These are phyloP conservation scores for Siphlonurus alternatus DNA, from an alignment of 2,888 invertebrate genomes.

Conservation along the genomic window DNA sequence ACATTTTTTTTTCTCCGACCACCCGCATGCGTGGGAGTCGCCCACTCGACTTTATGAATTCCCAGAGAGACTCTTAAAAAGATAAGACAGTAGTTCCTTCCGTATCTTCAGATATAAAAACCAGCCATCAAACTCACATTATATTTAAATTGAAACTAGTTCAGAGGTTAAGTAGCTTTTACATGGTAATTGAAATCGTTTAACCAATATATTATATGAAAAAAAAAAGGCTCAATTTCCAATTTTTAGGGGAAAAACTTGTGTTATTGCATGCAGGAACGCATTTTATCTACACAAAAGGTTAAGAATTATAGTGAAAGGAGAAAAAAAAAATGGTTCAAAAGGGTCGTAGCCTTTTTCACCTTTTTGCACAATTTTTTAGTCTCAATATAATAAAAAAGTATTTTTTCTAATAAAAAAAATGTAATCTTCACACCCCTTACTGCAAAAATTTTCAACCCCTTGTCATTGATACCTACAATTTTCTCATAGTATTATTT, in stretches of 20 bases:
- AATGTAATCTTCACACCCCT: background rate
- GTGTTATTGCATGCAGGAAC: background rate
- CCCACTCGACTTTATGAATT: no score
- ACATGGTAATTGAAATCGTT: background rate
- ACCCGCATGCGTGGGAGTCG: no score
- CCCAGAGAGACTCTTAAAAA: no score
- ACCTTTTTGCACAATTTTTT: background rate
- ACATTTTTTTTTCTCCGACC: no score
- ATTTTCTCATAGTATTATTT: background rate
- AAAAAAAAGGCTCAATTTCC: background rate
- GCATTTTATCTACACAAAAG: no score
- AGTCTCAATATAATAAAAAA: background rate
- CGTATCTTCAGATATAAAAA: no score
- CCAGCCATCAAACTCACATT: no score
- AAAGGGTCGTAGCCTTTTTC: background rate
- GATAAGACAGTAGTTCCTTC: no score
- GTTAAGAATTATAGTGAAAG: no score
- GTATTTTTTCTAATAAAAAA: background rate
- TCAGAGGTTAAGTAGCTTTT: background rate
- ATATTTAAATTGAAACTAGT: background rate
- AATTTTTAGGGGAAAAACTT: background rate
- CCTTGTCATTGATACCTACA: background rate
- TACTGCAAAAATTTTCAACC: background rate
- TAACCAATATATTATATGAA: background rate
- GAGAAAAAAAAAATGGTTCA: background rate